Evolutionary conservation across 1,140 invertebrate species (phyloP), one percentile per base, ranked within the genome.

Genomic region (Drosophila punjabiensis): DNA sequence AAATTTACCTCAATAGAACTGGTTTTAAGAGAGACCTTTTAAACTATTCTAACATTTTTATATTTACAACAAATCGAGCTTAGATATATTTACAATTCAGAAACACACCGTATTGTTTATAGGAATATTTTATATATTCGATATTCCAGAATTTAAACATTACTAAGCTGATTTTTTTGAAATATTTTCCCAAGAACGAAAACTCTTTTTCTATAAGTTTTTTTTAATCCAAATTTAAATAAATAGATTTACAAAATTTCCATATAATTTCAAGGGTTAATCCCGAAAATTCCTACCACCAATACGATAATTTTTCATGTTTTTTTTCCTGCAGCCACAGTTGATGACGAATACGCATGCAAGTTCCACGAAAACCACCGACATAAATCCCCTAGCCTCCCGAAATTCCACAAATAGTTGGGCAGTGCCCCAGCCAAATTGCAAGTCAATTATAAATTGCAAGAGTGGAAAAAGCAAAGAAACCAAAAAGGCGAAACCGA

Each of bases 401-500:
- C 24, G 18, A 43, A 80, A 82, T 76, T 75, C 86, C 84, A 62
- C 60, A 78, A 80, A 90, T 86, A 91, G 87, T 86, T 70, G 35
- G 58, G 41, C 37, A 39, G 41, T 74, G 82, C 86, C 88, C 86
- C 81, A 79, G 79, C 79, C 86, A 89, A 89, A 89, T 90, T 89
- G 86, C 86, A 89, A 90, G 86, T 89, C 88, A 89, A 89, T 89
- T 89, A 89, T 90, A 90, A 89, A 89, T 89, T 89, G 86, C 86
- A 89, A 73, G 52, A 59, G 82, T 68, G 53, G 61, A 50, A 79
- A 68, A 50, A 67, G 24, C 63, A 30, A 30, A 66, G 69, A 55
- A 76, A 71, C 39, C 71, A 30, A 59, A 65, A 37, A 55, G 41
- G 41, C 70, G 53, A 68, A 67, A 53, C 47, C 68, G 52, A 80